These are phyloP conservation scores for Dromas ardeola DNA, from an alignment of 2,113 vertebrate species.

Conservation along the genomic window DNA sequence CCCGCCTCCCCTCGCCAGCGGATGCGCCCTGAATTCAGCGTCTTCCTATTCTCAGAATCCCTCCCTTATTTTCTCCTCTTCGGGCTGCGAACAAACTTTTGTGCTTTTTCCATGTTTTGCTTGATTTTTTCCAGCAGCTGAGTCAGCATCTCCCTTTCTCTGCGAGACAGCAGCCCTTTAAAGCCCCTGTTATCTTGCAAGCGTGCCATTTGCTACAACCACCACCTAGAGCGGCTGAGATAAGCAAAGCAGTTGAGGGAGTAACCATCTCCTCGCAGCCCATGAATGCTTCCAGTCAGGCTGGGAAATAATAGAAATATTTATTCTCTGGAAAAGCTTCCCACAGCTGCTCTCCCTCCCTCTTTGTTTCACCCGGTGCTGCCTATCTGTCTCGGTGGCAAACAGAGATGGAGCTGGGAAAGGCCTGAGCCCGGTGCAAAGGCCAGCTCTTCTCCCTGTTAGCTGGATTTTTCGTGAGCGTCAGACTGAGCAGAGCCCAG, in stretches of 20 bases:
- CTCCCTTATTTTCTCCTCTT: constrained; percentile 50
- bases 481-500: background rate
- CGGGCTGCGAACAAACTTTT: background rate
- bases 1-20: background rate
- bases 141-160: constrained; percentile 32
- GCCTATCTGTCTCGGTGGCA: background rate
- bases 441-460: background rate
- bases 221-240: constrained; percentile 38
- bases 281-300: constrained; percentile 48
- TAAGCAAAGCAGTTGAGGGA: constrained; percentile 44
- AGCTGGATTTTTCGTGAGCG: background rate
- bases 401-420: background rate
- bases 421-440: background rate
- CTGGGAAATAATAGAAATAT: constrained; percentile 61
- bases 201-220: constrained; percentile 9
- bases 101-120: constrained; percentile 24
- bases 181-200: background rate
- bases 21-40: constrained; percentile 37
- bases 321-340: constrained; percentile 52
- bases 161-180: background rate
- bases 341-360: background rate
- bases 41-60: constrained; percentile 64
- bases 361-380: constrained; percentile 10
- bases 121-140: constrained; percentile 48
- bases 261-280: constrained; percentile 17